Conservation (phyloP, 2,888 invertebrate species). For the Automeris io region DNA sequence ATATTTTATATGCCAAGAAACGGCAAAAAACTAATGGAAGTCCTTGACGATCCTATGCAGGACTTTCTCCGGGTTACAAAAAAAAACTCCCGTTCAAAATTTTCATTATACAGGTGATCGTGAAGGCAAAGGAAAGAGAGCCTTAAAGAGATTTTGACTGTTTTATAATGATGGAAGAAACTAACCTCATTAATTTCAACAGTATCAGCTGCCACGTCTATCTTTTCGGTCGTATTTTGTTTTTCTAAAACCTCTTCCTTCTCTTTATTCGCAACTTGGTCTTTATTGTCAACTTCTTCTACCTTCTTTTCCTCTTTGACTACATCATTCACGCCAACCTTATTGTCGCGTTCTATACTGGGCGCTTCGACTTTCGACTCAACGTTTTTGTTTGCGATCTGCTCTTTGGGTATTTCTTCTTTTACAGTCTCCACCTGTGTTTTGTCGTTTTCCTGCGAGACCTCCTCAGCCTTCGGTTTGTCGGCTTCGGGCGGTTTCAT, state of each 20-base stretch:
- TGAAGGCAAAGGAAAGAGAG: too few relatives aligned
- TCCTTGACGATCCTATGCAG: too few relatives aligned
- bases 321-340: not conserved
- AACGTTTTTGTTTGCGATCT: not conserved
- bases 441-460: slow-evolving; percentile 8
- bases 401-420: not conserved
- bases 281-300: slow-evolving; percentile 1
- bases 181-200: slow-evolving; percentile 16
- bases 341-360: slow-evolving; percentile 34
- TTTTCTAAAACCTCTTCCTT: not conserved
- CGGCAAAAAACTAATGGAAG: too few relatives aligned
- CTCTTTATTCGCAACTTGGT: not conserved
- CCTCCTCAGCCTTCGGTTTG: not conserved
- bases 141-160: too few relatives aligned
- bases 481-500: not conserved
- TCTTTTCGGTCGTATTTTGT: slow-evolving; percentile 3
- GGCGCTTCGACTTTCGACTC: slow-evolving; percentile 37
- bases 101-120: too few relatives aligned
- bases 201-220: slow-evolving; percentile 8
- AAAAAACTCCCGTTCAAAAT: too few relatives aligned
- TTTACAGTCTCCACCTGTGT: slow-evolving; percentile 20
- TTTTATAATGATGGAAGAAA: too few relatives aligned
- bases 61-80: too few relatives aligned
- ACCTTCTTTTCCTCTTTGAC: not conserved
- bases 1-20: too few relatives aligned